phyloP scores from a whole-genome alignment of 2,888 invertebrate genomes.

The Liopterus haemorrhoidalis region DNA sequence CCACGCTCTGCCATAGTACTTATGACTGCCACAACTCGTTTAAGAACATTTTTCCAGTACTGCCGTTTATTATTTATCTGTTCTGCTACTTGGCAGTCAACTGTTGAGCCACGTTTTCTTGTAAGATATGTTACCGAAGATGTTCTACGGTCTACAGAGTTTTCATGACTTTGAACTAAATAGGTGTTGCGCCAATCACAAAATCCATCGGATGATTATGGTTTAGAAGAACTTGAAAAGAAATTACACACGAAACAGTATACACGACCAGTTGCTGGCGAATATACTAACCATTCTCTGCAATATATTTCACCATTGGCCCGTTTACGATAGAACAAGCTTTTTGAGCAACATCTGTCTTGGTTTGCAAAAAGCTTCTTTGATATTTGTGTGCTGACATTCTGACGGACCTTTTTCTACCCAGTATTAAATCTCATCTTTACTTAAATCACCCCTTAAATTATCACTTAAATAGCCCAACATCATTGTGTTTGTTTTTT shows the following conservation, averaged over 20 bases:
- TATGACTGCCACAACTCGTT: slow-evolving; percentile 16
- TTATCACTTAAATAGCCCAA: too few relatives aligned
- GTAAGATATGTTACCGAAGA: slow-evolving; percentile 17
- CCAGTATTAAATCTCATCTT: too few relatives aligned
- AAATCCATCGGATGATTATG: too few relatives aligned
- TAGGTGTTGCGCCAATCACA: too few relatives aligned
- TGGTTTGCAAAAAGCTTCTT: too few relatives aligned
- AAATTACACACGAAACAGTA: slow-evolving; percentile 26
- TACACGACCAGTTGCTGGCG: slow-evolving; percentile 23
- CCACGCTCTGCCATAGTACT: slow-evolving; percentile 17
- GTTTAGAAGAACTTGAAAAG: too few relatives aligned
- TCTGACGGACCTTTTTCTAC: too few relatives aligned
- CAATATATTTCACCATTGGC: slow-evolving; percentile 26
- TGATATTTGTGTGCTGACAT: too few relatives aligned
- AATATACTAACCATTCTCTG: slow-evolving; percentile 27
- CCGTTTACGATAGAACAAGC: slow-evolving; percentile 9
- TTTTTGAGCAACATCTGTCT: too few relatives aligned
- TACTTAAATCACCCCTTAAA: too few relatives aligned
- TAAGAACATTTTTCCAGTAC: slow-evolving; percentile 13
- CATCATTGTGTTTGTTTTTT: too few relatives aligned
- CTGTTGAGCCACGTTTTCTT: slow-evolving; percentile 15
- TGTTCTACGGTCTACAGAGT: slow-evolving; percentile 16
- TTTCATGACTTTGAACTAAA: slow-evolving; percentile 9
- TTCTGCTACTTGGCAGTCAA: slow-evolving; percentile 15
- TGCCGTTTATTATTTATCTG: slow-evolving; percentile 15